Base-by-base conservation (phyloP, 2,797 vertebrate species). In the Cichlasoma orientale region DNA sequence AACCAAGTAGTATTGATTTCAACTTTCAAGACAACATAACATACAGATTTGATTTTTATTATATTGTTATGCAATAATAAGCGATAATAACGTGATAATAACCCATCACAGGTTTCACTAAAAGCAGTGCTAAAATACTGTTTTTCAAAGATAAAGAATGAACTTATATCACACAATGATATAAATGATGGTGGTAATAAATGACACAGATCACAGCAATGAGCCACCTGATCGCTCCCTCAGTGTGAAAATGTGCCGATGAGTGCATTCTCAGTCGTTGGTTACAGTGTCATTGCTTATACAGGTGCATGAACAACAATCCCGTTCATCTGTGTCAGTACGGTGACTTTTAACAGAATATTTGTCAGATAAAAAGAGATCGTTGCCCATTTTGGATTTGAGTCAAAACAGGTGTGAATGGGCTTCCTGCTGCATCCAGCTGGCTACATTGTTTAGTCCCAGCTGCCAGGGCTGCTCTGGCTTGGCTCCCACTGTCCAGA, bases 361-460 rank as follows among this genome's bases (percentile, higher is more conserved):
- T 25, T 50, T 50, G 44, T 68, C 59, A 38, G 33, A 56, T 59
- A 84, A 53, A 63, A 29, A n/a, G 25, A 79, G 69, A 86, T 71
- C 72, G 29, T 38, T 70, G 38, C 56, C 73, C 27, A 8, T 44
- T 74, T 74, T 54, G 63, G 44, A 33, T 74, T 21, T 70, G 79
- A 80, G 83, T 84, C 78, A 72, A 70, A 73, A 80, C 78, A 80
- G 74, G 57, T 12, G 38, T 85, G 72, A 72, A 44, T 4, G 25
- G 75, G 69, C 78, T 86, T 82, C 75, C 81, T 84, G 75, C 61
- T 57, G 72, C 80, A 80, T 74, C 72, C 72, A 73, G 79, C 81
- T 77, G 80, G 53, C 66, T 61, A 4, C n/a, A 9, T 31, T 50
- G 59, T 87, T 76, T 86, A 29, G 56, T 82, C 81, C 31, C 4